Evolutionary conservation across 2,113 vertebrate genomes (phyloP).

Genomic region (Cervus canadensis): DNA sequence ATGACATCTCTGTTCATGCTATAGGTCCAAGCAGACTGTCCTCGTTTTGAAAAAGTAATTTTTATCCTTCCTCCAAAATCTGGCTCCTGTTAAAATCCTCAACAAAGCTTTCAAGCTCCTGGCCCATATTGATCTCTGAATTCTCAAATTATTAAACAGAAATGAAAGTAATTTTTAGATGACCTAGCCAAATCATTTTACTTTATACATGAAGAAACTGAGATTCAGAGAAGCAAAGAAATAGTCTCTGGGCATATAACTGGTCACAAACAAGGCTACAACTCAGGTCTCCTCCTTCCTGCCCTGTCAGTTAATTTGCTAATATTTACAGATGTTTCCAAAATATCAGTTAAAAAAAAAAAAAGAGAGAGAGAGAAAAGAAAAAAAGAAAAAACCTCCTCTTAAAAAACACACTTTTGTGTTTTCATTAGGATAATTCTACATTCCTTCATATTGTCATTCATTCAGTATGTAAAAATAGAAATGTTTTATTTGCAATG

Average conservation of each 20-base stretch:
- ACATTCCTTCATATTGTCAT: neutral
- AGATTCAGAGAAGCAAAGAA: neutral
- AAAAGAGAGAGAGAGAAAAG: neutral
- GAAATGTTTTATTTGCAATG: constrained; percentile 36
- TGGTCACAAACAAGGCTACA: neutral
- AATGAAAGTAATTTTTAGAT: neutral
- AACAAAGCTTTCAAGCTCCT: neutral
- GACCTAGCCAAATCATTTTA: neutral
- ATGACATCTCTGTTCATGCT: neutral
- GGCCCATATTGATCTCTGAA: neutral
- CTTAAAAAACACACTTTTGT: neutral
- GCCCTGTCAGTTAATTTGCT: neutral
- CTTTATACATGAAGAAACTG: neutral
- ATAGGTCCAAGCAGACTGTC: neutral
- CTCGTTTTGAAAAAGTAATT: neutral
- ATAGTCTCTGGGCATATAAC: neutral
- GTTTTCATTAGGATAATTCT: neutral
- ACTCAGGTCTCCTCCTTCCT: neutral
- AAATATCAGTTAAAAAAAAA: neutral
- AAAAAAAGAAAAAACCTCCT: neutral
- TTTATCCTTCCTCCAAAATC: constrained; percentile 13
- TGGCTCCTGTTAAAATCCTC: neutral
- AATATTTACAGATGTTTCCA: neutral
- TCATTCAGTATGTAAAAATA: neutral
- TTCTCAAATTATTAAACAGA: constrained; percentile 8